These are phyloP conservation scores for Sorex maritimensis DNA, from an alignment of 2,797 vertebrate species.

Conservation along the genomic window DNA sequence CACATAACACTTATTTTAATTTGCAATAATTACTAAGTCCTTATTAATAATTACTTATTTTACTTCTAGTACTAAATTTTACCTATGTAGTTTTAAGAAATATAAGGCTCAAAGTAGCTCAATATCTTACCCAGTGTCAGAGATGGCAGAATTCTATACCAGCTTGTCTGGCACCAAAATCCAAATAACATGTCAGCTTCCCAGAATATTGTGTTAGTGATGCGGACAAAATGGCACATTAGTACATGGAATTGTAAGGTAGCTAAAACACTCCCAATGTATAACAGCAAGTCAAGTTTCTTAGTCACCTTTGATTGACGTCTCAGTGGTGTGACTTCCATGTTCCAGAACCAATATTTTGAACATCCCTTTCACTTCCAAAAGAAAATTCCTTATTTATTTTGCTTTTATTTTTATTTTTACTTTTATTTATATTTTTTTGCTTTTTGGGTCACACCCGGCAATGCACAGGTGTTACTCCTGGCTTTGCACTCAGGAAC, in stretches of 20 bases:
- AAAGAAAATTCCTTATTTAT: conserved; percentile 54
- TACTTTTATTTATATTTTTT: no score
- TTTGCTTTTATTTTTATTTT: conserved; percentile 38
- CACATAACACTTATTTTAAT: neutral
- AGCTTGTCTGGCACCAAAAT: neutral
- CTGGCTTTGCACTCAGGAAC: no score
- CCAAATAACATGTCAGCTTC: neutral
- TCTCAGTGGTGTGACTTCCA: conserved; percentile 4
- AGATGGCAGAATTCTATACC: neutral
- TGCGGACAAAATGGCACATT: neutral
- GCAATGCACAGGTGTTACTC: no score
- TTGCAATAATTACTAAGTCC: conserved; percentile 1
- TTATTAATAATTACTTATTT: neutral
- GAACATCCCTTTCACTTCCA: conserved; percentile 43
- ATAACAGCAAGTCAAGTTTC: neutral
- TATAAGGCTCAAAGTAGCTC: neutral
- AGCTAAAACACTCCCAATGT: neutral
- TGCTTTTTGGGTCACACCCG: no score
- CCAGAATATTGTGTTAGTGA: neutral
- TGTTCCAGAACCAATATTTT: conserved; percentile 21
- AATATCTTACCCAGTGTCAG: neutral
- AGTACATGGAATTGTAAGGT: neutral
- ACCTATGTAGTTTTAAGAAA: conserved; percentile 28
- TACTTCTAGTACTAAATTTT: neutral
- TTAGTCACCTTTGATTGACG: conserved; percentile 5